Evolutionary conservation across 1,140 invertebrate genomes (phyloP).

Genomic region (Condylostylus longicornis): DNA sequence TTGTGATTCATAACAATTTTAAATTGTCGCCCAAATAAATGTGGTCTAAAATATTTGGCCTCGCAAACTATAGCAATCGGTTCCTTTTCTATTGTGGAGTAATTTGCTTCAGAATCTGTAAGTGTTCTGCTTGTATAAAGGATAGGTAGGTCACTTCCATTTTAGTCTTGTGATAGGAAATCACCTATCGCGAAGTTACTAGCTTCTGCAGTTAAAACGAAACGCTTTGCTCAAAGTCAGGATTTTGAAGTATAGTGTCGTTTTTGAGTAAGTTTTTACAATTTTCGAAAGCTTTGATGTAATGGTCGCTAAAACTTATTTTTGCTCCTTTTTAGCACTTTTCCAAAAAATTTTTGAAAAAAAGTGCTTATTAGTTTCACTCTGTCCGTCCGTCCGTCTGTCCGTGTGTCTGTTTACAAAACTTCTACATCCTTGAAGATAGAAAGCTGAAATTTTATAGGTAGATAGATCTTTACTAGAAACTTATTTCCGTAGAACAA

Average conservation of each 20-base stretch:
- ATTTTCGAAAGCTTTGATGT: conserved; percentile 12
- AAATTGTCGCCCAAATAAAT: conserved; percentile 24
- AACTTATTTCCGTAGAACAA: no score
- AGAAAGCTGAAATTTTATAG: no score
- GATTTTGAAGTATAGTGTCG: conserved; percentile 18
- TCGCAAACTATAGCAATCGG: conserved; percentile 25
- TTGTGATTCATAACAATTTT: conserved; percentile 6
- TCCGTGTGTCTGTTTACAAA: no score
- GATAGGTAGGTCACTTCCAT: conserved; percentile 15
- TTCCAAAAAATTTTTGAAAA: no score
- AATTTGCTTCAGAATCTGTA: conserved; percentile 13
- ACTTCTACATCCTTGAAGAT: no score
- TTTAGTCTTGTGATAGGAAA: conserved; percentile 13
- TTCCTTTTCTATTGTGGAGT: conserved; percentile 22
- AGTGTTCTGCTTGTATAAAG: conserved; percentile 14
- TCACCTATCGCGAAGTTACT: conserved; percentile 19
- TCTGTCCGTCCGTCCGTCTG: no score
- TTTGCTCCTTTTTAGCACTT: no score
- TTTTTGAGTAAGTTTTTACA: conserved; percentile 20
- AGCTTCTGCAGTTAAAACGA: conserved; percentile 23
- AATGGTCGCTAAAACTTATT: conserved; percentile 13
- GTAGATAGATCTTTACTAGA: no score
- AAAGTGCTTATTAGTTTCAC: no score
- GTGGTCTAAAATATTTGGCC: conserved; percentile 31
- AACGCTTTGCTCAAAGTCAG: conserved; percentile 21